Evolutionary conservation across 2,113 vertebrate genomes (phyloP).

Genomic region (Eidolon helvum): DNA sequence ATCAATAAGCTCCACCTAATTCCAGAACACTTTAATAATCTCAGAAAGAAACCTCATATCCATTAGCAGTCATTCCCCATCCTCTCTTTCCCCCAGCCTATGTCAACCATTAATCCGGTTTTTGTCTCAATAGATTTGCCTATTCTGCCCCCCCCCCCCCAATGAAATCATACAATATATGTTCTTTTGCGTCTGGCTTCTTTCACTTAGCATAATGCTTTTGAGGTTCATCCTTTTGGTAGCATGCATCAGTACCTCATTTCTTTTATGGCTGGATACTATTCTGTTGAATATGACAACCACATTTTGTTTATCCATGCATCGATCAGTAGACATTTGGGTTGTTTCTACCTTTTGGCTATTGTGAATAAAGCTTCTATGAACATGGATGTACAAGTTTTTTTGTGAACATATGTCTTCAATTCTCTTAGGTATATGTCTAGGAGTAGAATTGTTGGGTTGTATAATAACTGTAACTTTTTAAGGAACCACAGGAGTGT

Average conservation of each 20-base stretch:
- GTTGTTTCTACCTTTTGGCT: not conserved
- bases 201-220: slow-evolving; percentile 22
- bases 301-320: slow-evolving; percentile 38
- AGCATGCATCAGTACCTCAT: not conserved
- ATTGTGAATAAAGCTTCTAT: not conserved
- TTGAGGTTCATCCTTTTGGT: slow-evolving; percentile 17
- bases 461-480: not conserved
- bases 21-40: slow-evolving; percentile 4
- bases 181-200: slow-evolving; percentile 8
- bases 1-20: slow-evolving; percentile 15
- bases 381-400: not conserved
- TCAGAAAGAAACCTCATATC: not conserved
- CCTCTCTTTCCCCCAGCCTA: not conserved
- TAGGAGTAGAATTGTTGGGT: not conserved
- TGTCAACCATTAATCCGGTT: slow-evolving; percentile 13
- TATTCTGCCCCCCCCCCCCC: no score
- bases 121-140: slow-evolving; percentile 16
- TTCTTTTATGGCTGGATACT: slow-evolving; percentile 14
- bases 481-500: not conserved
- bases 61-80: not conserved
- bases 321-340: not conserved
- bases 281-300: not conserved
- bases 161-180: not conserved
- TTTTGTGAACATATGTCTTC: not conserved
- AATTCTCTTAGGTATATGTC: not conserved